Evolutionary conservation across 2,113 vertebrate species (phyloP).

Genomic region (Mungos mungo): DNA sequence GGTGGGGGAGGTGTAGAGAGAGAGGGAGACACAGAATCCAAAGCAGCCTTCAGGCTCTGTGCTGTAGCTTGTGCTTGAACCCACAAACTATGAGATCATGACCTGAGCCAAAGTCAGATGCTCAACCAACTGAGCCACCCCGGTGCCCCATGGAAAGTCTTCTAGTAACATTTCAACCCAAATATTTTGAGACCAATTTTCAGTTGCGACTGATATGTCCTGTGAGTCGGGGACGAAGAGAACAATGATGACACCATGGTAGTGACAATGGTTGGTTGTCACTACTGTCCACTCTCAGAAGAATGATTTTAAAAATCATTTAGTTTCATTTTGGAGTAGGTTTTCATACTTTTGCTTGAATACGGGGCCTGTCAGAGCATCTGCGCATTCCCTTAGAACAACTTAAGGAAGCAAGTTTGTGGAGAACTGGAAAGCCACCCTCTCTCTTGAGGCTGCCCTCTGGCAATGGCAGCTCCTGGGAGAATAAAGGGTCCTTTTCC

Average conservation of each 20-base stretch:
- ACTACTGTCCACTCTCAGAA: background rate
- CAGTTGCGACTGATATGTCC: background rate
- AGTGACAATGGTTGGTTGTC: background rate
- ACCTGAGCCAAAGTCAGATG: too few relatives aligned
- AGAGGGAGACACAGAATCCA: too few relatives aligned
- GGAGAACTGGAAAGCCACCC: background rate
- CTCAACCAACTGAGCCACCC: too few relatives aligned
- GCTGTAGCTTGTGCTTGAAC: too few relatives aligned
- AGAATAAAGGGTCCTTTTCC: background rate
- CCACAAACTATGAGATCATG: too few relatives aligned
- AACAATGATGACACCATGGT: rapidly evolving
- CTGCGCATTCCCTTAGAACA: background rate
- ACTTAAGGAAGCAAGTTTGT: background rate
- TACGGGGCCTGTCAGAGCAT: background rate
- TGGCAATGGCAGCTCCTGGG: background rate
- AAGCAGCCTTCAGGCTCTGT: too few relatives aligned
- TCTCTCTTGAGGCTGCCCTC: background rate
- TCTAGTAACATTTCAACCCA: background rate
- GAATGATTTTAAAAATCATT: background rate
- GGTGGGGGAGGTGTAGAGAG: too few relatives aligned
- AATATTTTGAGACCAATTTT: background rate
- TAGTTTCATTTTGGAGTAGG: background rate
- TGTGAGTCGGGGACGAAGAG: background rate
- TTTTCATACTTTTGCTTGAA: background rate
- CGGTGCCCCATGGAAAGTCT: background rate